phyloP scores from a whole-genome alignment of 1,140 invertebrate species.

The Brachionus paranguensis region DNA sequence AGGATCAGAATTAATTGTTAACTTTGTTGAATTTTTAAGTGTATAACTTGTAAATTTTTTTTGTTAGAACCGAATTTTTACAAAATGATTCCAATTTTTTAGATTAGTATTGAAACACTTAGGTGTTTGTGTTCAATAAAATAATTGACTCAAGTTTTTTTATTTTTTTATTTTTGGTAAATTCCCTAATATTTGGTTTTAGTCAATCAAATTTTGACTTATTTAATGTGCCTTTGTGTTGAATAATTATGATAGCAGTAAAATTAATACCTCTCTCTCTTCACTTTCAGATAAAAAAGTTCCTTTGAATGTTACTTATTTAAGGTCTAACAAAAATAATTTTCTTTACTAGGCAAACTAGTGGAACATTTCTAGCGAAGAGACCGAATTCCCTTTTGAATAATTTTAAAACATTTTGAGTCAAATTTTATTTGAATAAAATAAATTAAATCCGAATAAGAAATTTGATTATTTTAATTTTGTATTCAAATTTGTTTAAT shows the following conservation, averaged over 20 bases:
- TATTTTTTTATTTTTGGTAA: neutral
- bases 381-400: too few species aligned
- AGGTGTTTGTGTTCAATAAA: neutral
- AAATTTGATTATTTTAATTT: too few species aligned
- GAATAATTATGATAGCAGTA: neutral
- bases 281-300: neutral
- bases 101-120: neutral
- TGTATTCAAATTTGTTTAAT: too few species aligned
- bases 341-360: too few species aligned
- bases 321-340: too few species aligned
- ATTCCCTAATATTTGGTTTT: neutral
- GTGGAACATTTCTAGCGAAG: too few species aligned
- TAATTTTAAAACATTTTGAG: too few species aligned
- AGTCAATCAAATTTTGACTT: neutral
- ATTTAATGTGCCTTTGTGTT: too few species aligned
- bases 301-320: too few species aligned
- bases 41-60: constrained; percentile 8
- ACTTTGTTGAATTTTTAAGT: neutral
- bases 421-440: too few species aligned
- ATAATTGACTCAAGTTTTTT: neutral
- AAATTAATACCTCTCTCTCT: neutral
- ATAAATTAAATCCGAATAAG: too few species aligned
- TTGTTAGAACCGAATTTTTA: neutral
- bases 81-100: constrained; percentile 10
- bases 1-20: constrained; percentile 10